Conservation (phyloP, 2,113 vertebrate genomes). For the Apteryx mantelli region DNA sequence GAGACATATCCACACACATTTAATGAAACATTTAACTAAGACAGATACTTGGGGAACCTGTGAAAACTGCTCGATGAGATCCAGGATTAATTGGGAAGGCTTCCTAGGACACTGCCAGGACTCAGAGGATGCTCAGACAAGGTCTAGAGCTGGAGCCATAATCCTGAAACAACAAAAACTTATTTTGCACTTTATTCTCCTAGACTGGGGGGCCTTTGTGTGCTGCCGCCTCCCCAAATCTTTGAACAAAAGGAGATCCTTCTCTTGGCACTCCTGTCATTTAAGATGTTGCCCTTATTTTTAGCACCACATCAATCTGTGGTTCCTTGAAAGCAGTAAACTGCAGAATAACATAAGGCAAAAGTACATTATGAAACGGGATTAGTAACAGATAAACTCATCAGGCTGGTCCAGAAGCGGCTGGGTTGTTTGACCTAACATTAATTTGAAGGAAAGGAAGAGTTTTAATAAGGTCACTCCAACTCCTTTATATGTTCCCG, state of each 20-base stretch:
- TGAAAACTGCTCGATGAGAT: background rate
- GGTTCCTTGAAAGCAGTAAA: constrained; percentile 3
- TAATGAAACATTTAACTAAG: background rate
- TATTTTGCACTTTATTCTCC: background rate
- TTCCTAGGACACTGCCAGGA: background rate
- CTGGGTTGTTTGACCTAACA: background rate
- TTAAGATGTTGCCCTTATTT: background rate
- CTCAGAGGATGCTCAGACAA: background rate
- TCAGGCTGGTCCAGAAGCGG: background rate
- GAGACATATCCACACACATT: background rate
- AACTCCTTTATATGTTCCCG: background rate
- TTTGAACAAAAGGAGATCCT: background rate
- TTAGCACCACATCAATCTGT: background rate
- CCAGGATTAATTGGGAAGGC: background rate
- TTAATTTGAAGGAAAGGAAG: background rate
- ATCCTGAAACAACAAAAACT: background rate
- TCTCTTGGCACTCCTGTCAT: background rate
- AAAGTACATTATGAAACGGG: background rate
- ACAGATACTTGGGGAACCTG: background rate
- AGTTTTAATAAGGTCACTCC: background rate
- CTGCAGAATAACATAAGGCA: background rate
- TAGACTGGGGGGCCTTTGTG: background rate
- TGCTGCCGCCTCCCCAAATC: background rate
- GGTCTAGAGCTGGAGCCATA: background rate
- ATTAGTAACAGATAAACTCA: background rate